Conservation (phyloP, 2,888 invertebrate genomes). For the Himalopsyche tibetana region DNA sequence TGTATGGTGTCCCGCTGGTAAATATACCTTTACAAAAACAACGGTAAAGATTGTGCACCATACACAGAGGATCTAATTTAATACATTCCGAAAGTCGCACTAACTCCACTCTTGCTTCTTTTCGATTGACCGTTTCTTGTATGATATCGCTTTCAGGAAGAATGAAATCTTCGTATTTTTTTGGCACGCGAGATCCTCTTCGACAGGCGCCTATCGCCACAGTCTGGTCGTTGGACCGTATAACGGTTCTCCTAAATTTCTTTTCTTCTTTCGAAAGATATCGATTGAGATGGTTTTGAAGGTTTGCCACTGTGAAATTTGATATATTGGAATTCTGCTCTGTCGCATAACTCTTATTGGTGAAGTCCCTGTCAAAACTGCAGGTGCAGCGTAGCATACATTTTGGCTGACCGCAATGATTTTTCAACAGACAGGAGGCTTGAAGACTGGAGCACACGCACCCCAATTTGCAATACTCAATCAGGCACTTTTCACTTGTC, state of each 20-base stretch:
- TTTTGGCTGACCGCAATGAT: constrained; percentile 80
- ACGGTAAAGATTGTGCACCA: constrained; percentile 81
- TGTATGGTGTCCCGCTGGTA: constrained; percentile 46
- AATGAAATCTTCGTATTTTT: constrained; percentile 79
- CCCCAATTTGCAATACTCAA: constrained; percentile 79
- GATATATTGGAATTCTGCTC: constrained; percentile 55
- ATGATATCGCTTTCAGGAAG: not conserved
- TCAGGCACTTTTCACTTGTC: constrained; percentile 71
- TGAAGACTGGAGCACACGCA: constrained; percentile 81
- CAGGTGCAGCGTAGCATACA: constrained; percentile 79
- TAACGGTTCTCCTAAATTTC: constrained; percentile 84
- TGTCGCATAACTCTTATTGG: constrained; percentile 28
- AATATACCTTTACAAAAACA: constrained; percentile 79
- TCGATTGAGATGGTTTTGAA: constrained; percentile 75
- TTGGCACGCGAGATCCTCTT: constrained; percentile 79
- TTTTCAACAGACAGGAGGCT: constrained; percentile 71
- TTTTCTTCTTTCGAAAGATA: constrained; percentile 82
- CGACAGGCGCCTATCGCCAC: constrained; percentile 79
- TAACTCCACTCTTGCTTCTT: constrained; percentile 69
- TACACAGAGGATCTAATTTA: constrained; percentile 80
- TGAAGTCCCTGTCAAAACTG: constrained; percentile 68
- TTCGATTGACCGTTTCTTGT: constrained; percentile 66
- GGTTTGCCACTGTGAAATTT: constrained; percentile 69
- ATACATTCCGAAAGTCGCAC: constrained; percentile 69
- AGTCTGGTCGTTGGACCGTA: constrained; percentile 80